Conservation (phyloP, 2,888 invertebrate genomes). For the Suillia variegata region DNA sequence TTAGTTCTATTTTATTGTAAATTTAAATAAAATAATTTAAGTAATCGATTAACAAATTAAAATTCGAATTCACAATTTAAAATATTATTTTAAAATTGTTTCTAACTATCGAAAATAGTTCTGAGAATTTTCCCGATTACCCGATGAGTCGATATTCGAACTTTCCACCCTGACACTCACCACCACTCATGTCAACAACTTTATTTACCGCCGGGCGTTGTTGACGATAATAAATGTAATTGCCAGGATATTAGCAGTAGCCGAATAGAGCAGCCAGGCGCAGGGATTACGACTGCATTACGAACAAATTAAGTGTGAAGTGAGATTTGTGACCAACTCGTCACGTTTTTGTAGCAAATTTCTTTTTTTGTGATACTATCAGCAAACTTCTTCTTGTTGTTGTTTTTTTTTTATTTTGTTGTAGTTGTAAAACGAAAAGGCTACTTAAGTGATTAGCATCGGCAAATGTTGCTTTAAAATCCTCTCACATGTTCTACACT, state of each 20-base stretch:
- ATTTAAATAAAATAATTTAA: too few species aligned
- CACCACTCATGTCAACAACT: too few species aligned
- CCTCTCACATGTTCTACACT: background rate
- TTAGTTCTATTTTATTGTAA: too few species aligned
- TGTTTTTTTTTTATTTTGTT: too few species aligned
- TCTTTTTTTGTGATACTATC: background rate
- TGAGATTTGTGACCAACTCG: constrained; percentile 39
- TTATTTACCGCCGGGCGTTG: too few species aligned
- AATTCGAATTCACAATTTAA: too few species aligned
- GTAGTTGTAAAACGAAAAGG: constrained; percentile 22
- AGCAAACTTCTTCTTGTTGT: background rate
- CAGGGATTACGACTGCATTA: constrained; percentile 51
- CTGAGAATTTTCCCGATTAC: too few species aligned
- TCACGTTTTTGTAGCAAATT: constrained; percentile 13
- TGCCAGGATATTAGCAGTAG: constrained; percentile 45
- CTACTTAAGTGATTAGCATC: constrained; percentile 41
- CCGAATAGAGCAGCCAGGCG: constrained; percentile 3
- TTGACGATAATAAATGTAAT: constrained; percentile 32
- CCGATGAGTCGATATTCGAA: too few species aligned
- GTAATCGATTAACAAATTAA: too few species aligned
- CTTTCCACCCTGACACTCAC: too few species aligned
- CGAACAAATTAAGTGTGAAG: constrained; percentile 57
- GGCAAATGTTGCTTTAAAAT: constrained; percentile 32
- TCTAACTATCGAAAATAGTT: too few species aligned
- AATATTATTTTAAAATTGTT: too few species aligned